Conservation (phyloP, 1,140 invertebrate genomes). For the Nephila pilipes region DNA sequence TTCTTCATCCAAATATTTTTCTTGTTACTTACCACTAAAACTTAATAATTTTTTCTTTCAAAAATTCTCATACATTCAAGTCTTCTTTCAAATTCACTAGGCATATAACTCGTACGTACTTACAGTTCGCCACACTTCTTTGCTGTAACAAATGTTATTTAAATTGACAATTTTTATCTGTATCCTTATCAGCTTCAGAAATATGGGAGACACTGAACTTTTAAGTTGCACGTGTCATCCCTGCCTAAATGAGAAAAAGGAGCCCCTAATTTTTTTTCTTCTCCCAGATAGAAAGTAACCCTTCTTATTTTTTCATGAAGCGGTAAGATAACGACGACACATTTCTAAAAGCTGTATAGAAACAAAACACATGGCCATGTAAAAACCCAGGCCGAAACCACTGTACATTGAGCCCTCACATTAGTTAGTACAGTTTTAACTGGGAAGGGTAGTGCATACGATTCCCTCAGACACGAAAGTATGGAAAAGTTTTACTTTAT, state of each 20-base stretch:
- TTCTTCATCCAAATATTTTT: too few relatives aligned
- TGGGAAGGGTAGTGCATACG: background rate
- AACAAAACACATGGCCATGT: constrained; percentile 5
- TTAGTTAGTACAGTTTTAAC: background rate
- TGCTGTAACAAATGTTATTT: too few relatives aligned
- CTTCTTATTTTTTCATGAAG: background rate
- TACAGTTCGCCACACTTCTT: too few relatives aligned
- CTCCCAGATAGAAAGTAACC: background rate
- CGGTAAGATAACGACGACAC: background rate
- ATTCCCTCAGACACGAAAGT: background rate
- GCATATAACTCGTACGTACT: too few relatives aligned
- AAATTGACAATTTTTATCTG: background rate
- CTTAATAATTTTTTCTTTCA: too few relatives aligned
- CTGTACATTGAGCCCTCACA: background rate
- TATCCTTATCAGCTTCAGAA: background rate
- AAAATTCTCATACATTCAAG: too few relatives aligned
- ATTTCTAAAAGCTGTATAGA: constrained; percentile 13
- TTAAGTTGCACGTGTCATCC: background rate
- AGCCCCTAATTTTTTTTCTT: background rate
- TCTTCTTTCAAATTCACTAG: too few relatives aligned
- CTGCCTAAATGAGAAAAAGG: background rate
- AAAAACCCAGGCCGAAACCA: background rate
- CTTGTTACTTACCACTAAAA: too few relatives aligned
- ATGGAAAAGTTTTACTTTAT: background rate
- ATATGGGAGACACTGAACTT: background rate